These are phyloP conservation scores for Mesoclemmys tuberculata DNA, from an alignment of 2,113 vertebrate genomes.

Conservation along the genomic window DNA sequence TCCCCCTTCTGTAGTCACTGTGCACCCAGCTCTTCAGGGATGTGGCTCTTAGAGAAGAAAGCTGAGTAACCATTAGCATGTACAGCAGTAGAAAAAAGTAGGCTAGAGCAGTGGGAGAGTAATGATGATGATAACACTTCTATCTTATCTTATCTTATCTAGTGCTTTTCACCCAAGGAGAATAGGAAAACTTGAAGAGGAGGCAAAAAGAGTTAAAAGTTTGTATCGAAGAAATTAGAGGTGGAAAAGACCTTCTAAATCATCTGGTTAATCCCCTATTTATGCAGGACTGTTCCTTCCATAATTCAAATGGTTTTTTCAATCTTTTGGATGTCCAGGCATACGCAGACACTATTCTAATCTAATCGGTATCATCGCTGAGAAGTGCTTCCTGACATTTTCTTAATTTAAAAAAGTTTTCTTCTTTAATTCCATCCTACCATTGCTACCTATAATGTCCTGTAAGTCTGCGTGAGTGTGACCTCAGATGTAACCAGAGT, in stretches of 20 bases:
- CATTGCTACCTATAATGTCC: not conserved
- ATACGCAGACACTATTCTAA: not conserved
- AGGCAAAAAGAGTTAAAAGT: not conserved
- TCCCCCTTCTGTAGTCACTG: not conserved
- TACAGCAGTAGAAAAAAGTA: not conserved
- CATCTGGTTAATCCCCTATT: not conserved
- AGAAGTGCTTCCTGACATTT: not conserved
- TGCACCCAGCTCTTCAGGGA: not conserved
- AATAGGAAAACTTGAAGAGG: not conserved
- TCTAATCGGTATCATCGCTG: not conserved
- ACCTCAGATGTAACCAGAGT: not conserved
- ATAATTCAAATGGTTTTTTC: not conserved
- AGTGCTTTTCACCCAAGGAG: not conserved
- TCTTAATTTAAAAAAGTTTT: not conserved
- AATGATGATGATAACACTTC: fast-evolving
- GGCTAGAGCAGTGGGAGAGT: not conserved
- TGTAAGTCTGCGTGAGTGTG: not conserved
- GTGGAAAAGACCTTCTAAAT: not conserved
- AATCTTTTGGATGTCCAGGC: not conserved
- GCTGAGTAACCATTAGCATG: not conserved
- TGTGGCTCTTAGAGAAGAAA: not conserved
- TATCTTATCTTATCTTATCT: not conserved
- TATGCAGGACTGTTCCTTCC: not conserved
- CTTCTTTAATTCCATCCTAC: not conserved
- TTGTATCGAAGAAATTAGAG: not conserved